These are phyloP conservation scores for Acipenser ruthenus DNA, from an alignment of 2,797 vertebrate species.

Conservation along the genomic window DNA sequence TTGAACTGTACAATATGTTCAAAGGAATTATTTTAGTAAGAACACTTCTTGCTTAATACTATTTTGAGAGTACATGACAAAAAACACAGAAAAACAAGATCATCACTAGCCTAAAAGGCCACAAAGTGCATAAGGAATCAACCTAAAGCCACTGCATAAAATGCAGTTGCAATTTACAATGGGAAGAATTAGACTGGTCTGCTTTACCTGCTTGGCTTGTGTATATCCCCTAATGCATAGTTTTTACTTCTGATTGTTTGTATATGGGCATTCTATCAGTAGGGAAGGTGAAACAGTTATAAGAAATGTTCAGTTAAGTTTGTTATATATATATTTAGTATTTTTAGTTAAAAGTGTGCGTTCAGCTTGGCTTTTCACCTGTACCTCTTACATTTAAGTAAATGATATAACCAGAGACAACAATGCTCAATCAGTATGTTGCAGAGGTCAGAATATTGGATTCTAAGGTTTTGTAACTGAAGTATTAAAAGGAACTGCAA, in stretches of 20 bases:
- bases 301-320: too few relatives aligned
- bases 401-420: too few relatives aligned
- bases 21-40: slow-evolving; percentile 55
- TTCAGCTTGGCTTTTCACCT: too few relatives aligned
- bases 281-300: too few relatives aligned
- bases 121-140: slow-evolving; percentile 73
- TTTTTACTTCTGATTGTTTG: not conserved
- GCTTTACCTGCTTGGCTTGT: not conserved
- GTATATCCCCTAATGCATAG: not conserved
- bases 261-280: not conserved
- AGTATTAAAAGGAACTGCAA: too few relatives aligned
- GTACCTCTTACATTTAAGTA: too few relatives aligned
- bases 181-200: slow-evolving; percentile 22
- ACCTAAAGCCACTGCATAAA: slow-evolving; percentile 63
- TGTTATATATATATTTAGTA: too few relatives aligned
- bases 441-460: too few relatives aligned
- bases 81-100: slow-evolving; percentile 46
- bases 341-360: too few relatives aligned
- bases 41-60: slow-evolving; percentile 30
- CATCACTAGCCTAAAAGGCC: slow-evolving; percentile 62
- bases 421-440: too few relatives aligned
- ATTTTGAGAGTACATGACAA: not conserved
- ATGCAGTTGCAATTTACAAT: slow-evolving; percentile 30
- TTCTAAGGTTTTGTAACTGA: too few relatives aligned
- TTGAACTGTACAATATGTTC: slow-evolving; percentile 63